phyloP scores from a whole-genome alignment of 2,113 vertebrate genomes.

The Bujurquina vittata region DNA sequence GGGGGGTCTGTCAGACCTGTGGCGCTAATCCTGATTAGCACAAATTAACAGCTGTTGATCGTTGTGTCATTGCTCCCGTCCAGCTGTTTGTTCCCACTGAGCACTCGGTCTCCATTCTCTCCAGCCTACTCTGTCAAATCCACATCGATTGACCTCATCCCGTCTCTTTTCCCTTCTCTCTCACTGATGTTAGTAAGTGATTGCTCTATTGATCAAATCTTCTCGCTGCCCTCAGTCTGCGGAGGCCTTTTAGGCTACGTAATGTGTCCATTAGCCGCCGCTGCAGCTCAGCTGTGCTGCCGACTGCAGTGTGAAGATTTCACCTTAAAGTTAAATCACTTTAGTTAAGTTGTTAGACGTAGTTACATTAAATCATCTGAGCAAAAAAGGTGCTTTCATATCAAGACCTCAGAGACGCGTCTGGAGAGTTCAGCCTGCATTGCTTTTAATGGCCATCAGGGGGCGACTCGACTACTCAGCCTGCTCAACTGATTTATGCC shows the following conservation, averaged over 20 bases:
- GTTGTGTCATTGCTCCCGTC: not conserved
- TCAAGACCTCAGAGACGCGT: not conserved
- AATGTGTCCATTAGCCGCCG: not conserved
- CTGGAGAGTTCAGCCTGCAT: no score
- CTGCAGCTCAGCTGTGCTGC: not conserved
- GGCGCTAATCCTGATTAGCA: not conserved
- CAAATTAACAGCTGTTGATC: no score
- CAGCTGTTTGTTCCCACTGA: not conserved
- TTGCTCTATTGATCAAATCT: constrained; percentile 33
- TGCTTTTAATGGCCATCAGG: not conserved
- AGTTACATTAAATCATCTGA: not conserved
- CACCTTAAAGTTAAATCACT: not conserved
- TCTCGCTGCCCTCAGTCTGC: not conserved
- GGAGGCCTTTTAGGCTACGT: not conserved
- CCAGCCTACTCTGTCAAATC: constrained; percentile 20
- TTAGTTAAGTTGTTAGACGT: not conserved
- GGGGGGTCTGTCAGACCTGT: not conserved
- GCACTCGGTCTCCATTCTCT: not conserved
- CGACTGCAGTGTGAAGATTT: not conserved
- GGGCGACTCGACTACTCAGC: not conserved
- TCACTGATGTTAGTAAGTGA: constrained; percentile 23
- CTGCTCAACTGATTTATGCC: accelerated
- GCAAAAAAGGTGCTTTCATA: not conserved
- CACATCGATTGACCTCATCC: constrained; percentile 28
- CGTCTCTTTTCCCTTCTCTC: constrained; percentile 3